Conservation (phyloP, 2,888 invertebrate species). For the Drosophila fulvimacula region DNA sequence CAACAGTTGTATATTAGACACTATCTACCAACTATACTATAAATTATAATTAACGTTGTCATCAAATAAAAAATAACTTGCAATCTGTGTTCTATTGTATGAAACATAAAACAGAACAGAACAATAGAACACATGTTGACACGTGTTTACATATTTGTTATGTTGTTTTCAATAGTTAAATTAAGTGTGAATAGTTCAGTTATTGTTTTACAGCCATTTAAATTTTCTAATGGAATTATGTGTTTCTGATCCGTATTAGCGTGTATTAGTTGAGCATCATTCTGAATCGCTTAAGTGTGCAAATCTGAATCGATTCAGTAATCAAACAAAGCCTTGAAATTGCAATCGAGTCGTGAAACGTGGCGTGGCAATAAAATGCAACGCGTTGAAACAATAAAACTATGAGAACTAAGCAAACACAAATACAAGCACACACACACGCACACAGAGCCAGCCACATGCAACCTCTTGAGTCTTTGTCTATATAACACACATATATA, state of each 20-base stretch:
- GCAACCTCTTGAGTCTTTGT: conserved; percentile 30
- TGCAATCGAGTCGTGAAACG: conserved; percentile 10
- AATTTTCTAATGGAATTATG: neutral
- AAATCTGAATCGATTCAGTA: conserved; percentile 12
- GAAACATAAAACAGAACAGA: neutral
- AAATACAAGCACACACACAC: neutral
- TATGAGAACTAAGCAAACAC: conserved; percentile 58
- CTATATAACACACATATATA: neutral
- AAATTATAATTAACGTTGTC: neutral
- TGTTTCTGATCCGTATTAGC: neutral
- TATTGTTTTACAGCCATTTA: neutral
- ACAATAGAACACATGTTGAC: conserved; percentile 1
- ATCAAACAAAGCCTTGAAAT: conserved; percentile 24
- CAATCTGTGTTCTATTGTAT: neutral
- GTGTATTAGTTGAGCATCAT: neutral
- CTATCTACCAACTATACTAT: neutral
- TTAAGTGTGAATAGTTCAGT: neutral
- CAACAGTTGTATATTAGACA: neutral
- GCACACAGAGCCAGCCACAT: neutral
- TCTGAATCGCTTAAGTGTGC: neutral
- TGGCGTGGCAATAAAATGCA: conserved; percentile 49
- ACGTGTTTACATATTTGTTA: neutral
- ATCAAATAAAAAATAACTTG: neutral
- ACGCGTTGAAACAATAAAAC: conserved; percentile 56
- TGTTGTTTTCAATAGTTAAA: neutral